Conservation (phyloP, 2,888 invertebrate genomes). For the Cosmopolites sordidus region DNA sequence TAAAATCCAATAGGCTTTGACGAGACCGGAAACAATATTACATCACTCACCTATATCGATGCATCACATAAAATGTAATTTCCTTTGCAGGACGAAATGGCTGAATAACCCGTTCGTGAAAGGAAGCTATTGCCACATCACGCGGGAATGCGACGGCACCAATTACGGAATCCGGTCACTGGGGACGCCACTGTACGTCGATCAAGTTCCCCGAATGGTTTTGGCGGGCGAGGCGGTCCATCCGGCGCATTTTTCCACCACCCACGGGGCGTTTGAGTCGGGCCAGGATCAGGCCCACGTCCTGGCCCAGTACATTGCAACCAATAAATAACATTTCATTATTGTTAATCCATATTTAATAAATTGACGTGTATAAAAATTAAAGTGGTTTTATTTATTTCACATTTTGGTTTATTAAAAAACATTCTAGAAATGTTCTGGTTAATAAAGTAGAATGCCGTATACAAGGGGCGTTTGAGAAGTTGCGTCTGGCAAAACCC, state of each 20-base stretch:
- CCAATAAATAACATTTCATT: too few species aligned
- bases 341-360: too few species aligned
- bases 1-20: too few species aligned
- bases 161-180: constrained; percentile 45
- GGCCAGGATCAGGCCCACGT: constrained; percentile 53
- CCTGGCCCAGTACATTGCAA: not conserved
- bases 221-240: constrained; percentile 63
- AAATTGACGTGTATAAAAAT: too few species aligned
- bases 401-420: too few species aligned
- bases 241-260: constrained; percentile 57
- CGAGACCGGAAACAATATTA: too few species aligned
- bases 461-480: too few species aligned
- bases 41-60: too few species aligned
- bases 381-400: too few species aligned
- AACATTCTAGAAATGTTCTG: too few species aligned
- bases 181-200: constrained; percentile 47
- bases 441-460: too few species aligned
- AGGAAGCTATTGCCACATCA: constrained; percentile 59
- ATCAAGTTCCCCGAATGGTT: constrained; percentile 50
- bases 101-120: constrained; percentile 52
- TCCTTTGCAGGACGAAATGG: constrained; percentile 53
- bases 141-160: constrained; percentile 50
- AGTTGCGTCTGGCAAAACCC: too few species aligned
- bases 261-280: constrained; percentile 63
- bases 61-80: not conserved